Percentiles rank a stretch among this genome's conserved stretches.
These are phyloP conservation scores for Oreochromis grahami DNA, from an alignment of 2,797 vertebrate species.

Conservation along the genomic window DNA sequence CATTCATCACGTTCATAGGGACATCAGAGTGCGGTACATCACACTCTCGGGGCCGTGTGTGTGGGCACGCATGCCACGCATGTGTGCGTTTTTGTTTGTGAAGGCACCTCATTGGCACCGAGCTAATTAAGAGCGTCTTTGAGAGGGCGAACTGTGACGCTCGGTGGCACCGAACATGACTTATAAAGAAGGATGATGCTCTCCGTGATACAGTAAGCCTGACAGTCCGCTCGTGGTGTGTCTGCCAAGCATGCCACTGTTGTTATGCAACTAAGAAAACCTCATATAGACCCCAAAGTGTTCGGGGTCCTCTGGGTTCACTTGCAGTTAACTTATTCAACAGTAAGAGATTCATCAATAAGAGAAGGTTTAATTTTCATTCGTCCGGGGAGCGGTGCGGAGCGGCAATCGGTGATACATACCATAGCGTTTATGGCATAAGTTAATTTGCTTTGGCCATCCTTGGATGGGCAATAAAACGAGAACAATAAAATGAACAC, in stretches of 20 bases:
- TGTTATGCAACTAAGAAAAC: neutral
- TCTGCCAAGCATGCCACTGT: neutral
- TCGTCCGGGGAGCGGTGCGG: neutral
- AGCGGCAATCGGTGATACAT: neutral
- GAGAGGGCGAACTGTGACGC: constrained; percentile 11
- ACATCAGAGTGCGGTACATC: constrained; percentile 46
- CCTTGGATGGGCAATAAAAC: neutral
- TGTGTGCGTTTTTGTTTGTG: constrained; percentile 13
- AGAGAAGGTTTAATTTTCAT: neutral
- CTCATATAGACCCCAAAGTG: neutral
- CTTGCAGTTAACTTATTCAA: neutral
- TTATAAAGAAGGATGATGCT: neutral
- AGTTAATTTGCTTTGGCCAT: neutral
- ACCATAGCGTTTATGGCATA: neutral
- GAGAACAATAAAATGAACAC: neutral
- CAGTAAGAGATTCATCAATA: neutral
- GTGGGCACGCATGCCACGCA: neutral
- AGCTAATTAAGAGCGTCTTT: constrained; percentile 50
- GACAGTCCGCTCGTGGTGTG: neutral
- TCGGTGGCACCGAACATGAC: constrained; percentile 3
- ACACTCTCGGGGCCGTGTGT: constrained; percentile 48
- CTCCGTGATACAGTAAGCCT: neutral
- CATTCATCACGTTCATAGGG: constrained; percentile 57
- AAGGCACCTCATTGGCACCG: constrained; percentile 32
- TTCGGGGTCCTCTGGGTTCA: neutral